Evolutionary conservation across 2,113 vertebrate genomes (phyloP), one percentile per base, ranked within the genome.

Genomic region (Megaceryle torquata): DNA sequence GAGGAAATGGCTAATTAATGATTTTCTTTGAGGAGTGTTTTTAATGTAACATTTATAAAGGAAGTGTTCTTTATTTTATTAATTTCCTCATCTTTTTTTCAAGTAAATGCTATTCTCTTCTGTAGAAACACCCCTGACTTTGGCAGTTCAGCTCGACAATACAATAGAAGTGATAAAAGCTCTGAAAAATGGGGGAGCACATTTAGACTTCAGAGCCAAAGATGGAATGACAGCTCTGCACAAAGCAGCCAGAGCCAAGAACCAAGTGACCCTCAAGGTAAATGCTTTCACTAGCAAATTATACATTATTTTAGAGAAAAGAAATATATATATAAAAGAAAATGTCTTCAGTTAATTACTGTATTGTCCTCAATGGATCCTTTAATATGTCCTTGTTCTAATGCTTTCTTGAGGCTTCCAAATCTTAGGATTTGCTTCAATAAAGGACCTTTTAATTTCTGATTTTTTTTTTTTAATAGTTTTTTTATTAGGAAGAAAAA

Each of bases 151-250:
- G 82, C 97, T 99, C 92, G 98, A 99, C 51, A 98, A 98, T 46
- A 74, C 97, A 3, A 93, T 89, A 76, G 99, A 99, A 88, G 86
- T 98, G 67, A 99, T 99, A 92, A 99, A 99, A 94, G 98, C 98
- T 10, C 98, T 99, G 84, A 98, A 95, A 91, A 98, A 98, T 1
- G 99, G 99, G 57, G 99, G 99, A 21, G 99, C 99, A 25, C 99
- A 99, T 94, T 97, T 99, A 96, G 99, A 99, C 96, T 99, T 99
- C 98, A 98, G 99, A 57, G 98, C 99, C 95, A 98, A 97, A 86
- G 99, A 99, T 4, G 99, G 99, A 15, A 98, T 99, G 98, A 99
- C 99, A 0, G 98, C 99, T 28, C 97, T 99, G 50, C 99, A 99
- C 97, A 99, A 99, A 97, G 99, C 99, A 5, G 99, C 98, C 2